These are phyloP conservation scores for Girardia tigrina DNA, from an alignment of 2,888 invertebrate species.

Conservation along the genomic window DNA sequence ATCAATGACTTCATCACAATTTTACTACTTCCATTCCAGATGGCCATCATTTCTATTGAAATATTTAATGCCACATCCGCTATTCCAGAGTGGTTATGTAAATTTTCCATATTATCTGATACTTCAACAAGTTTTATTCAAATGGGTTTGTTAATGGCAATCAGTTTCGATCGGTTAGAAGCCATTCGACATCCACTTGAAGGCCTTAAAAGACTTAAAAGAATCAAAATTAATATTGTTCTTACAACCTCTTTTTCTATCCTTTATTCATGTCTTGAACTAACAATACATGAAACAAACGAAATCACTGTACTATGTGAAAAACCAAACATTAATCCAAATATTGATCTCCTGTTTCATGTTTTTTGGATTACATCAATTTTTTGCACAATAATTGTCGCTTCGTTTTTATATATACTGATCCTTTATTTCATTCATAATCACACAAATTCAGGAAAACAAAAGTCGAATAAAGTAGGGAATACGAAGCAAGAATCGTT, in stretches of 20 bases:
- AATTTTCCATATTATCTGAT: background rate
- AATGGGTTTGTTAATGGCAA: slow-evolving; percentile 30
- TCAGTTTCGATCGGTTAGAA: slow-evolving; percentile 31
- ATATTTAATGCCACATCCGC: background rate
- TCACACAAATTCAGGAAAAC: background rate
- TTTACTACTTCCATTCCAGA: slow-evolving; percentile 8
- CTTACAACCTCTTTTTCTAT: background rate
- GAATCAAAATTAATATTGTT: slow-evolving; percentile 26
- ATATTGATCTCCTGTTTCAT: background rate
- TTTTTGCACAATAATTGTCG: background rate
- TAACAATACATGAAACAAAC: background rate
- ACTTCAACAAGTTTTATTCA: slow-evolving; percentile 31
- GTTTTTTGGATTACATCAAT: background rate
- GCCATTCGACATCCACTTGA: slow-evolving; percentile 26
- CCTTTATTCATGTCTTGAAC: background rate
- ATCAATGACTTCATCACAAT: slow-evolving; percentile 19
- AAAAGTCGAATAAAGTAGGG: background rate
- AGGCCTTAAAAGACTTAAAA: background rate
- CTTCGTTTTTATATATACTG: background rate
- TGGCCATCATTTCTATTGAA: background rate
- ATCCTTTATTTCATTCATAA: slow-evolving; percentile 16
- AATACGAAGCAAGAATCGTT: background rate
- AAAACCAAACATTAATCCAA: background rate
- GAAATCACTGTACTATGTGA: background rate
- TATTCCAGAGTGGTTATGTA: slow-evolving; percentile 15